Conservation (phyloP, 2,888 invertebrate genomes). For the Panzeria rudis region DNA sequence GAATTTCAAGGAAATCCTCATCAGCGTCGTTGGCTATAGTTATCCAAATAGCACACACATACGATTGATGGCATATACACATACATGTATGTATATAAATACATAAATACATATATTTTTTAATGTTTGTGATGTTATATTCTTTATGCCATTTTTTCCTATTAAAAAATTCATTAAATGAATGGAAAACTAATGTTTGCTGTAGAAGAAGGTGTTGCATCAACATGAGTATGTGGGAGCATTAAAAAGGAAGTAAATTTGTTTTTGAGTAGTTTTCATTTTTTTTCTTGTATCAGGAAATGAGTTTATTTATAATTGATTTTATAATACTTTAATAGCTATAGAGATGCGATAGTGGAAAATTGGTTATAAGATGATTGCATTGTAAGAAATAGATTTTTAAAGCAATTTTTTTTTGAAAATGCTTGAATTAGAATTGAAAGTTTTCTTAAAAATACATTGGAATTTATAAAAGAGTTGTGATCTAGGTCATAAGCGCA, state of each 20-base stretch:
- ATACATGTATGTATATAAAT: background rate
- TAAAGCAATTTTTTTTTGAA: too few relatives aligned
- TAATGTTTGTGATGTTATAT: background rate
- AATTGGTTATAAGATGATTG: background rate
- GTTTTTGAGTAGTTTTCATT: background rate
- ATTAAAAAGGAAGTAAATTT: background rate
- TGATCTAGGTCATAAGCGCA: too few relatives aligned
- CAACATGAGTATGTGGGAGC: background rate
- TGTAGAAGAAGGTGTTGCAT: conserved; percentile 12
- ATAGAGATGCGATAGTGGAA: background rate
- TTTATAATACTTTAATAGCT: background rate
- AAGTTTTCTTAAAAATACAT: too few relatives aligned
- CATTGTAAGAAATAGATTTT: too few relatives aligned
- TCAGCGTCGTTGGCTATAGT: background rate
- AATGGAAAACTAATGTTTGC: conserved; percentile 14
- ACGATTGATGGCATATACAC: background rate
- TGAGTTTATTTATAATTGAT: background rate
- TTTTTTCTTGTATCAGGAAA: background rate
- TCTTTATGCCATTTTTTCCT: background rate
- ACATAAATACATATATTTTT: background rate
- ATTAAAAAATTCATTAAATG: conserved; percentile 26
- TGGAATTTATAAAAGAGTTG: too few relatives aligned
- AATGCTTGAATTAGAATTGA: too few relatives aligned
- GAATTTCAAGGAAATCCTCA: conserved; percentile 30
- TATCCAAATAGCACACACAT: background rate